A percentile compares a stretch with the other conserved stretches of the same genome.
Conservation (phyloP, 2,888 invertebrate species). For the Cheilosia impressa region DNA sequence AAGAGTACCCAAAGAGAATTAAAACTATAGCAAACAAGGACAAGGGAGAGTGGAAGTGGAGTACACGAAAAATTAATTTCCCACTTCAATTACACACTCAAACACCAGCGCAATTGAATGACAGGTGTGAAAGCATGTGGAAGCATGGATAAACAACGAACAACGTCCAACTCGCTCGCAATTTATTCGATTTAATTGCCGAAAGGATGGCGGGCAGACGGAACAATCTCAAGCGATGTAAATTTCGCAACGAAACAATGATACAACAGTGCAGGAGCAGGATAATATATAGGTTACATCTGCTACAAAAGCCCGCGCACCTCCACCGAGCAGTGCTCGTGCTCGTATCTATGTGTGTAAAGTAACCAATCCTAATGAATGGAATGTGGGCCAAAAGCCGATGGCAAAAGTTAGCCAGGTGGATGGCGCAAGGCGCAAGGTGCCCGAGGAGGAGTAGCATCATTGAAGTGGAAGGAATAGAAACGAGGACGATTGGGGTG, state of each 20-base stretch:
- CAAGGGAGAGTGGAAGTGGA: no score
- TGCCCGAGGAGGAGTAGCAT: constrained; percentile 13
- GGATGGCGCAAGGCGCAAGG: constrained; percentile 20
- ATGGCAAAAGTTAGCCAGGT: constrained; percentile 66
- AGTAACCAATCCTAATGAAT: constrained; percentile 58
- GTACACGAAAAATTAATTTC: constrained; percentile 43
- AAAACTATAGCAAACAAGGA: constrained; percentile 12
- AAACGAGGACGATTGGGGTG: constrained; percentile 26
- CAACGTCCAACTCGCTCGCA: constrained; percentile 5
- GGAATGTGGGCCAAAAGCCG: constrained; percentile 70
- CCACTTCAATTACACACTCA: constrained; percentile 45
- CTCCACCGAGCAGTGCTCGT: constrained; percentile 4
- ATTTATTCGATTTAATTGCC: constrained; percentile 58
- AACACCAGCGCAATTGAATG: not conserved
- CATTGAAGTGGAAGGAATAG: constrained; percentile 37
- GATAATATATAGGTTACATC: constrained; percentile 59
- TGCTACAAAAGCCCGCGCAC: constrained; percentile 42
- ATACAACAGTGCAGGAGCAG: constrained; percentile 34
- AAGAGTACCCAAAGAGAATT: constrained; percentile 10
- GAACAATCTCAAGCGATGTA: constrained; percentile 53
- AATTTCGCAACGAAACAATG: constrained; percentile 54
- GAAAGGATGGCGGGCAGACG: constrained; percentile 8
- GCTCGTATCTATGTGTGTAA: constrained; percentile 13
- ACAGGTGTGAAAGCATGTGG: constrained; percentile 41
- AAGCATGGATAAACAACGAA: constrained; percentile 34